Evolutionary conservation across 2,888 invertebrate genomes (phyloP).

Genomic region (Imbricaverruca yamaguchii): DNA sequence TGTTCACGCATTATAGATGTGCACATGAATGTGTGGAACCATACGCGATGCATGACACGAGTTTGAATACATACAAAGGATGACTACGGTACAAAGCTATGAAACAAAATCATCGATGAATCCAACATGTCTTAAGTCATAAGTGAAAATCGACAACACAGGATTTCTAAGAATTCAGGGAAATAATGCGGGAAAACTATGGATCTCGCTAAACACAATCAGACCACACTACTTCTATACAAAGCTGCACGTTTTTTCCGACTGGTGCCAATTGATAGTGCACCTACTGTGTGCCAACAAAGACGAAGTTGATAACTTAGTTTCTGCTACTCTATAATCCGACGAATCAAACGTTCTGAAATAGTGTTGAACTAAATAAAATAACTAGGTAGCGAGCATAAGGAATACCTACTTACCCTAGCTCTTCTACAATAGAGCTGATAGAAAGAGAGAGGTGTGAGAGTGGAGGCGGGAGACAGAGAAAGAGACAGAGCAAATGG

Average conservation of each 20-base stretch:
- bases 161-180: too few species aligned
- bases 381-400: background rate
- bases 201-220: too few species aligned
- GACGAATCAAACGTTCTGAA: background rate
- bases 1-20: too few species aligned
- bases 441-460: conserved; percentile 22
- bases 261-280: background rate
- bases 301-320: background rate
- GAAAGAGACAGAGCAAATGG: background rate
- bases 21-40: too few species aligned
- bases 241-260: background rate
- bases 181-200: too few species aligned
- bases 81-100: too few species aligned
- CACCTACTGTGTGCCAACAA: background rate
- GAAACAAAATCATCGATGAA: too few species aligned
- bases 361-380: background rate
- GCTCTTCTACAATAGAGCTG: conserved; percentile 19
- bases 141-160: too few species aligned
- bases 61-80: too few species aligned
- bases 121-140: too few species aligned
- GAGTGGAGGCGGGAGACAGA: conserved; percentile 7
- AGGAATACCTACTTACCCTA: background rate
- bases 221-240: background rate
- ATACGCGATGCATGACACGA: too few species aligned
- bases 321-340: background rate